Conservation (phyloP, 1,140 invertebrate species). For the Plutomurus gul region DNA sequence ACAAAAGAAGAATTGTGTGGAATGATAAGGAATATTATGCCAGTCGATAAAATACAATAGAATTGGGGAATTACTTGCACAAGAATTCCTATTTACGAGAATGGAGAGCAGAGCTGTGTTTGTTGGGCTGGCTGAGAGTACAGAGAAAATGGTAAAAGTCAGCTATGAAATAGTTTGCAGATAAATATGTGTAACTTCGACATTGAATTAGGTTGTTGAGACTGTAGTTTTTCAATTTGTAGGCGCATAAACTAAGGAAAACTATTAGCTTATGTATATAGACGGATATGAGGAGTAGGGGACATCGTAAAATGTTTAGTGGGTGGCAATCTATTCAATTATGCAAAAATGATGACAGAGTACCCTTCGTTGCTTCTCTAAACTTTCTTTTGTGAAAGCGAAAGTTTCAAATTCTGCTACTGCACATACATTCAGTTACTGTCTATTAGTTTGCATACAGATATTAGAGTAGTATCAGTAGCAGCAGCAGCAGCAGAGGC, state of each 20-base stretch:
- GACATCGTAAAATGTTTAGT: neutral
- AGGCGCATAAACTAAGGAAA: neutral
- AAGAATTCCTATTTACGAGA: neutral
- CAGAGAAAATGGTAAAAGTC: too few species aligned
- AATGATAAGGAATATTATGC: too few species aligned
- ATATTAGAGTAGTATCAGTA: too few species aligned
- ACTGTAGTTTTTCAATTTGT: too few species aligned
- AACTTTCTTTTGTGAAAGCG: neutral
- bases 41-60: slow-evolving; percentile 8
- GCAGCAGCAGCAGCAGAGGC: too few species aligned
- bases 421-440: too few species aligned
- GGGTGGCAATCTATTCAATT: slow-evolving; percentile 7
- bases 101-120: neutral
- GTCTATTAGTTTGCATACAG: too few species aligned
- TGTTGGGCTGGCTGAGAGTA: too few species aligned
- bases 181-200: too few species aligned
- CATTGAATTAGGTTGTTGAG: too few species aligned
- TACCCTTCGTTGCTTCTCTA: neutral
- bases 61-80: slow-evolving; percentile 2
- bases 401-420: neutral
- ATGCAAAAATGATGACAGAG: slow-evolving; percentile 29
- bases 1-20: too few species aligned
- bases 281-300: neutral
- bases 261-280: neutral
- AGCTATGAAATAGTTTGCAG: too few species aligned